Percentiles rank a stretch among this genome's conserved stretches.
Conservation (phyloP, 2,888 invertebrate genomes). For the Lydus trimaculatus region DNA sequence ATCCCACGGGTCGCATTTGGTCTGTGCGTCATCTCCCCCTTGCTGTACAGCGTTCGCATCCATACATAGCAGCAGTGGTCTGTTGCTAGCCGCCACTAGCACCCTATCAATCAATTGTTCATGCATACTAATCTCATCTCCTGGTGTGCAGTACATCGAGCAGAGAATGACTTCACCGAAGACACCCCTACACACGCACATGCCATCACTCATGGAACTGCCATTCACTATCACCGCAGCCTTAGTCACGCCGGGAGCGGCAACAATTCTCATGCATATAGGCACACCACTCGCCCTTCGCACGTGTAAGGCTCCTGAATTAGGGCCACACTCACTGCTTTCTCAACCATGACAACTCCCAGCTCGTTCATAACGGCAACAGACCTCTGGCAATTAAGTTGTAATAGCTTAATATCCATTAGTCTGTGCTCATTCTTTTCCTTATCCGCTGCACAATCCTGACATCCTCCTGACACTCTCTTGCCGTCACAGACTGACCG, state of each 20-base stretch:
- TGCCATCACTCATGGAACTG: background rate
- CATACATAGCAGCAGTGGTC: constrained; percentile 24
- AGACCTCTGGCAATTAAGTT: constrained; percentile 1
- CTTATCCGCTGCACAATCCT: no score
- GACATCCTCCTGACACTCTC: background rate
- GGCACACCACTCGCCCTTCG: constrained; percentile 18
- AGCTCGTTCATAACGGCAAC: background rate
- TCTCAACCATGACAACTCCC: constrained; percentile 9
- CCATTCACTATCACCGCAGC: constrained; percentile 22
- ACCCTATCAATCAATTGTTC: constrained; percentile 12
- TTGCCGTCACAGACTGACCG: background rate
- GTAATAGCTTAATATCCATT: background rate
- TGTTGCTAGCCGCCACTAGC: background rate
- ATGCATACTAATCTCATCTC: background rate
- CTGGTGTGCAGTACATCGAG: constrained; percentile 34
- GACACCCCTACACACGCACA: constrained; percentile 28
- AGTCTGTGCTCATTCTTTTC: no score
- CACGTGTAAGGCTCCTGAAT: constrained; percentile 19
- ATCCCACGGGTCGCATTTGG: background rate
- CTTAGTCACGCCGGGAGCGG: background rate
- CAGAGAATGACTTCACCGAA: constrained; percentile 27
- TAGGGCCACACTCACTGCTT: background rate
- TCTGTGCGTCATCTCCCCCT: background rate
- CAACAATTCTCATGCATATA: constrained; percentile 13
- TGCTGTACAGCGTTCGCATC: constrained; percentile 39